phyloP scores from a whole-genome alignment of 2,797 vertebrate genomes.

The Pipistrellus kuhlii region DNA sequence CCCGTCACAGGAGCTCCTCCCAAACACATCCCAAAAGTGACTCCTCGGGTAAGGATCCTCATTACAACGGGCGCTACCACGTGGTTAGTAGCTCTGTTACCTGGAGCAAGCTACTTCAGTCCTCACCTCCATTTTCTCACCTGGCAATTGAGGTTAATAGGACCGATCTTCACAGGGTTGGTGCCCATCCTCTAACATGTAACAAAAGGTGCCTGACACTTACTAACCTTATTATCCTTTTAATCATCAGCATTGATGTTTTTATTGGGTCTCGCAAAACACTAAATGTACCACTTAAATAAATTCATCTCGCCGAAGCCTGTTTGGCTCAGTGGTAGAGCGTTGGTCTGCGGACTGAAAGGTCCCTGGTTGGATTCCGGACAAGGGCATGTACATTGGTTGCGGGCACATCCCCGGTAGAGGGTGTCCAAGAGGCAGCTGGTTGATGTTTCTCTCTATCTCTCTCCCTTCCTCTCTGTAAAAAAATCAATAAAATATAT shows the following conservation, averaged over 20 bases:
- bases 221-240: not conserved
- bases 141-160: not conserved
- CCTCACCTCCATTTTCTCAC: slow-evolving; percentile 29
- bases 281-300: slow-evolving; percentile 34
- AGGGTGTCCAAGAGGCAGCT: too few species aligned
- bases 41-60: not conserved
- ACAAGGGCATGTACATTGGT: too few species aligned
- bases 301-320: not conserved
- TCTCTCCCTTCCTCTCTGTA: too few species aligned
- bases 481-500: too few species aligned
- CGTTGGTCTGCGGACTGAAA: too few species aligned
- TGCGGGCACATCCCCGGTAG: too few species aligned
- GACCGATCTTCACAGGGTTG: not conserved
- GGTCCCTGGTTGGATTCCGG: too few species aligned
- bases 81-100: not conserved
- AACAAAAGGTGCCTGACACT: not conserved
- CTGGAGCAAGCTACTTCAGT: not conserved
- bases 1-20: not conserved
- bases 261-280: slow-evolving; percentile 39
- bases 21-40: not conserved
- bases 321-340: too few species aligned
- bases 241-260: slow-evolving; percentile 29
- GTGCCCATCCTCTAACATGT: not conserved
- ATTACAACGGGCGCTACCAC: not conserved
- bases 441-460: too few species aligned